These are phyloP conservation scores for Pseudochirops cupreus DNA, from an alignment of 2,797 vertebrate species.

Conservation along the genomic window DNA sequence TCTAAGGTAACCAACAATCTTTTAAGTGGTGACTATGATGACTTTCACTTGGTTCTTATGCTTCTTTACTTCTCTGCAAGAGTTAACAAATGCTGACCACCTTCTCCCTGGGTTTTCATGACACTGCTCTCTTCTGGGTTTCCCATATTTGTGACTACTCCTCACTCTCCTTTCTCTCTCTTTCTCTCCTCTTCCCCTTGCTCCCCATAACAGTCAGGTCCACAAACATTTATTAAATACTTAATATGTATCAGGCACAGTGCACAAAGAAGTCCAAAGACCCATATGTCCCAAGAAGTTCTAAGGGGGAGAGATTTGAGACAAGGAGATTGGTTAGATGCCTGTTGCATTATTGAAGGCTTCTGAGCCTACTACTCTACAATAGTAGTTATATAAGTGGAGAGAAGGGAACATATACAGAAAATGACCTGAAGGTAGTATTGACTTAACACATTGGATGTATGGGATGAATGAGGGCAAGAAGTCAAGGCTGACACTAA, in stretches of 20 bases:
- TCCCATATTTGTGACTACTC: background rate
- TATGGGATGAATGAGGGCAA: background rate
- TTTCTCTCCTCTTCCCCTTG: background rate
- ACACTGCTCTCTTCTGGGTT: background rate
- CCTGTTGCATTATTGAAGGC: background rate
- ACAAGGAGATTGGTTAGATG: background rate
- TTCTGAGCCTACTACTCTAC: background rate
- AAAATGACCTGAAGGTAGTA: background rate
- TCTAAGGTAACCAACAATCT: background rate
- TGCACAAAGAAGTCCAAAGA: background rate
- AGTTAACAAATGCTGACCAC: background rate
- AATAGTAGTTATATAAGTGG: background rate
- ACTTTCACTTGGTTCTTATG: background rate
- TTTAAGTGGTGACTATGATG: background rate
- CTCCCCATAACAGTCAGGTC: background rate
- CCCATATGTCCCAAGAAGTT: background rate
- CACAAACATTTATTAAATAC: background rate
- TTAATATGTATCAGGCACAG: background rate
- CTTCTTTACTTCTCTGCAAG: background rate
- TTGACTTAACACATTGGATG: background rate
- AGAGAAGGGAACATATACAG: background rate
- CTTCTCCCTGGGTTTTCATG: background rate
- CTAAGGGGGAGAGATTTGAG: background rate
- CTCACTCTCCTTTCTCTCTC: background rate
- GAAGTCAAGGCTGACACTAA: background rate